Conservation (phyloP, 2,888 invertebrate species). For the Nomada goodeniana region DNA sequence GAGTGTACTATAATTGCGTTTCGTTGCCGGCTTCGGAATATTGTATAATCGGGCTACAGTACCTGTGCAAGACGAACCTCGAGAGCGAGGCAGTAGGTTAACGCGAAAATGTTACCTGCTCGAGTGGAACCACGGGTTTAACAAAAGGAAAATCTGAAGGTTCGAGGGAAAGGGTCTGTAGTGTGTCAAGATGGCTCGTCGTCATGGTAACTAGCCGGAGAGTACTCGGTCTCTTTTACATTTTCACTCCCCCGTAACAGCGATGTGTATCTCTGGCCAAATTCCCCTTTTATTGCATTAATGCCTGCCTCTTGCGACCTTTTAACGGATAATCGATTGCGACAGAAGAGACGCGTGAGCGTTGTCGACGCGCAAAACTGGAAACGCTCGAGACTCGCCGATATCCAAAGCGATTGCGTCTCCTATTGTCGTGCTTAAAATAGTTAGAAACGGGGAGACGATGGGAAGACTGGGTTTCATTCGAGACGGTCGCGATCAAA, state of each 20-base stretch:
- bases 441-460: conserved; percentile 15
- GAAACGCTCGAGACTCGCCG: conserved; percentile 4
- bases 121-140: conserved; percentile 9
- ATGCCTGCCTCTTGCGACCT: conserved; percentile 13
- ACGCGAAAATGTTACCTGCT: conserved; percentile 53
- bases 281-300: conserved; percentile 23
- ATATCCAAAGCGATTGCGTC: conserved; percentile 18
- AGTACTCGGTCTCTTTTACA: conserved; percentile 62
- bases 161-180: conserved; percentile 59
- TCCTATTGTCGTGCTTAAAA: conserved; percentile 8
- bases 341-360: conserved; percentile 15
- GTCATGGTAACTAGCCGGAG: conserved; percentile 78
- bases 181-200: conserved; percentile 83
- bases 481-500: background rate
- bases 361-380: conserved; percentile 20
- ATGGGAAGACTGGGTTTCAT: background rate
- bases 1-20: background rate
- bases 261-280: conserved; percentile 32
- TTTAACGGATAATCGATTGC: conserved; percentile 29
- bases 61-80: background rate
- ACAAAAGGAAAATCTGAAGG: conserved; percentile 50
- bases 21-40: background rate
- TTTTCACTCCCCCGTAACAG: conserved; percentile 47
- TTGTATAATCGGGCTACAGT: background rate
- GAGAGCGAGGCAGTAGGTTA: conserved; percentile 33